phyloP scores from a whole-genome alignment of 2,113 vertebrate species.

The Pavo muticus region DNA sequence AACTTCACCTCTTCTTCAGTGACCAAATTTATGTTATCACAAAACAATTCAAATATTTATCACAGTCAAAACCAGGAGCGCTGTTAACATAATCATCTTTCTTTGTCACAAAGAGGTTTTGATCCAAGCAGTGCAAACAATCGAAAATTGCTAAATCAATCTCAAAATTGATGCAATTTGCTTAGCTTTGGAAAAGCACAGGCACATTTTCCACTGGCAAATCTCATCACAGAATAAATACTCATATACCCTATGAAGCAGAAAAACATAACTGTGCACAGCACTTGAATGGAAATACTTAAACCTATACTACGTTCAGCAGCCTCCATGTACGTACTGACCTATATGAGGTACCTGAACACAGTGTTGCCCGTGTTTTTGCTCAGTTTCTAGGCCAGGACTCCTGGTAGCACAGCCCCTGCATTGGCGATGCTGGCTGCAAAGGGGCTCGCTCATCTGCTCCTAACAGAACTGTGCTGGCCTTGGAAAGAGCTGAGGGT shows the following conservation, averaged over 20 bases:
- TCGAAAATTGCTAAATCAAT: neutral
- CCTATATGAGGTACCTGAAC: neutral
- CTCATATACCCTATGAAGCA: neutral
- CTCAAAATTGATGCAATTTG: neutral
- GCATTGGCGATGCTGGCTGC: neutral
- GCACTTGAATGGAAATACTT: neutral
- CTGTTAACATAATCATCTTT: neutral
- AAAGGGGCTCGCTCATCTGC: neutral
- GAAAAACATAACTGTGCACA: neutral
- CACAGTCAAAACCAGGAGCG: neutral
- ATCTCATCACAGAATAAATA: neutral
- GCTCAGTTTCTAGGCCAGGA: neutral
- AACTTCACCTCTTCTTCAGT: neutral
- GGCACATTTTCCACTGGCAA: neutral
- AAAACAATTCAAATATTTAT: neutral
- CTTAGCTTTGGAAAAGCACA: neutral
- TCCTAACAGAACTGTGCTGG: neutral
- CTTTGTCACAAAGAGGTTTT: neutral
- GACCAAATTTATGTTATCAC: neutral
- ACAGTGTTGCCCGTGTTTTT: neutral
- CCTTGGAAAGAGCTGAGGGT: conserved; percentile 1
- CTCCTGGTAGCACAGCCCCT: neutral
- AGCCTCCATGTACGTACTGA: neutral
- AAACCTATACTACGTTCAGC: neutral
- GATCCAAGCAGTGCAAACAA: neutral